Evolutionary conservation across 2,797 vertebrate species (phyloP), one percentile per base, ranked within the genome.

Genomic region (Microtus agrestis): DNA sequence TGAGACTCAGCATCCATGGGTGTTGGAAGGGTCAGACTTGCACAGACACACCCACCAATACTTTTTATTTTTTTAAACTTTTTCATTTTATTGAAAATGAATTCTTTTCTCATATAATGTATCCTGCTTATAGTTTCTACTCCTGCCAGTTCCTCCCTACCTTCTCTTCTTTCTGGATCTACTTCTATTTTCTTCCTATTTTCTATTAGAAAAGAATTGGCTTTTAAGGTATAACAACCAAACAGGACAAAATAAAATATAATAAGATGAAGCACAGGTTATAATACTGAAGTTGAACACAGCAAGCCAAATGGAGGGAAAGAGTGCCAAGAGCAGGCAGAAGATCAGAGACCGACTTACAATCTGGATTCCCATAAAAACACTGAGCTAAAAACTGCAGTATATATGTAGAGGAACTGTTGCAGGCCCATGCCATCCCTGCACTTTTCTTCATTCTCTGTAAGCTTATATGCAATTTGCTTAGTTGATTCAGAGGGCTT

Each of bases 31-130:
- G 1, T 8, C 71, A 61, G 17, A 27, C 2, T 23, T 77, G 46
- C 2, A 3, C 17, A 40, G 71, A 7, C 9, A 23, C 0, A 40
- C 3, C 51, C 1, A n/a, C 1, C 2, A 76, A 82, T 9, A 31
- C 15, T 23, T 8, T n/a, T 93, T 94, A 4, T 5, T 82, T 81
- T 59, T 3, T 12, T 27, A 2, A 56, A 56, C 56, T 0, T 14
- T 61, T 11, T 43, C 9, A 37, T 82, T 82, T 61, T 82, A 43
- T 61, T 61, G 25, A 43, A 82, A 43, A 40, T 9, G 2, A 23
- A 82, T 82, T 82, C 2, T 43, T 82, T 29, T 82, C 37, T 61
- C 25, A 61, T 43, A 61, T 27, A 40, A 17, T 81, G 10, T 40
- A 6, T 17, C 7, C 56, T 43, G 14, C 37, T 29, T 61, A 29